Percentiles rank a stretch among this genome's conserved stretches.
These are phyloP conservation scores for Electrona antarctica DNA, from an alignment of 2,113 vertebrate genomes.

Conservation along the genomic window DNA sequence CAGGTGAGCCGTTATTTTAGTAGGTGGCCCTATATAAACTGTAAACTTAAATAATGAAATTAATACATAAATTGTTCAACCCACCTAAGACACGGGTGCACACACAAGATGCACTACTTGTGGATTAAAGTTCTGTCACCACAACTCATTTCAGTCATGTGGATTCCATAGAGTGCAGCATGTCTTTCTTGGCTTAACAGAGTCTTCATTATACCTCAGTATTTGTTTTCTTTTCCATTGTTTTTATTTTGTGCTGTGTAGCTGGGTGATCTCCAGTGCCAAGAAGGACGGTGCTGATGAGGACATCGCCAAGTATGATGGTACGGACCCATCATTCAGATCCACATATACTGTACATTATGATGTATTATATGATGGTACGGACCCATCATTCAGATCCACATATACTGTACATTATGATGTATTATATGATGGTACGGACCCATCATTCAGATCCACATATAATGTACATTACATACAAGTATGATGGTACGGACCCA, in stretches of 20 bases:
- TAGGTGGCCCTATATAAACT: neutral
- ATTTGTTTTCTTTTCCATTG: neutral
- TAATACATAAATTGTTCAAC: no score
- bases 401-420: neutral
- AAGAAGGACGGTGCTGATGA: slow-evolving; percentile 96
- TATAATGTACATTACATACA: slow-evolving; percentile 54
- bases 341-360: neutral
- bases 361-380: slow-evolving; percentile 95
- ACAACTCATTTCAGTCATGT: no score
- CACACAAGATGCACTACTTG: no score
- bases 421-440: slow-evolving; percentile 91
- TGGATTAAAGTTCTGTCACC: no score
- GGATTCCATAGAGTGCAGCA: neutral
- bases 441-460: neutral
- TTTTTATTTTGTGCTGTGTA: slow-evolving; percentile 55
- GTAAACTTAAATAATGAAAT: no score
- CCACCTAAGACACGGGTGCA: no score
- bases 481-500: slow-evolving; percentile 86
- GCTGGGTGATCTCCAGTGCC: slow-evolving; percentile 94
- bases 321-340: slow-evolving; percentile 42
- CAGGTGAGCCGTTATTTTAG: slow-evolving; percentile 78
- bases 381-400: neutral
- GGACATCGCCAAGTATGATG: slow-evolving; percentile 97
- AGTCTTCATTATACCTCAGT: neutral
- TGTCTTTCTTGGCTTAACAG: neutral